phyloP scores from a whole-genome alignment of 2,797 vertebrate species.

The Betta splendens region DNA sequence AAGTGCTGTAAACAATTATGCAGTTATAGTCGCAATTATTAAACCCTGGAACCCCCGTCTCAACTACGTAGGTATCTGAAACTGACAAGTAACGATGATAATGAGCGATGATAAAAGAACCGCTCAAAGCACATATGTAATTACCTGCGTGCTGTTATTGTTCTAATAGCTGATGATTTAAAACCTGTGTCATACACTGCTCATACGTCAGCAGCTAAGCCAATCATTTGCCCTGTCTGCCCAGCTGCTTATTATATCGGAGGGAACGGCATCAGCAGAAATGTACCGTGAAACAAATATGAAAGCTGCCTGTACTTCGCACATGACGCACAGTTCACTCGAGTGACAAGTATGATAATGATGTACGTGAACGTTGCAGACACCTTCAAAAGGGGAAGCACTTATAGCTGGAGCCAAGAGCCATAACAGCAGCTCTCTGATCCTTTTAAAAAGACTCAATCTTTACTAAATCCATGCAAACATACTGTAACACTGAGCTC shows the following conservation, averaged over 20 bases:
- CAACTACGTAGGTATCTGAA: neutral
- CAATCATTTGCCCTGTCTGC: conserved; percentile 15
- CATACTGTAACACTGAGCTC: no score
- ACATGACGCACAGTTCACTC: neutral
- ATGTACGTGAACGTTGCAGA: neutral
- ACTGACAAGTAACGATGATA: neutral
- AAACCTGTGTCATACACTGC: conserved; percentile 21
- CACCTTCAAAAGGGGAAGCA: neutral
- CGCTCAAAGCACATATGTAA: conserved; percentile 23
- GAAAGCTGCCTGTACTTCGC: neutral
- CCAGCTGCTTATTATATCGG: conserved; percentile 7
- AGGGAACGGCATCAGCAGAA: neutral
- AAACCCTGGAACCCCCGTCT: neutral
- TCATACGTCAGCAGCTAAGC: conserved; percentile 31
- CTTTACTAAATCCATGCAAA: no score
- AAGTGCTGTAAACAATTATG: neutral
- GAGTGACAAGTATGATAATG: neutral
- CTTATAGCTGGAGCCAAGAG: neutral
- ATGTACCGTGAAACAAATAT: neutral
- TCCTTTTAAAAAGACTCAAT: no score
- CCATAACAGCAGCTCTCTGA: no score
- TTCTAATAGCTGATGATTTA: conserved; percentile 28
- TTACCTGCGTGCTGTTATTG: conserved; percentile 32
- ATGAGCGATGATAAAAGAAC: conserved; percentile 13
- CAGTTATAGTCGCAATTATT: neutral